Evolutionary conservation across 1,140 invertebrate species (phyloP).

Genomic region (Homarus americanus): DNA sequence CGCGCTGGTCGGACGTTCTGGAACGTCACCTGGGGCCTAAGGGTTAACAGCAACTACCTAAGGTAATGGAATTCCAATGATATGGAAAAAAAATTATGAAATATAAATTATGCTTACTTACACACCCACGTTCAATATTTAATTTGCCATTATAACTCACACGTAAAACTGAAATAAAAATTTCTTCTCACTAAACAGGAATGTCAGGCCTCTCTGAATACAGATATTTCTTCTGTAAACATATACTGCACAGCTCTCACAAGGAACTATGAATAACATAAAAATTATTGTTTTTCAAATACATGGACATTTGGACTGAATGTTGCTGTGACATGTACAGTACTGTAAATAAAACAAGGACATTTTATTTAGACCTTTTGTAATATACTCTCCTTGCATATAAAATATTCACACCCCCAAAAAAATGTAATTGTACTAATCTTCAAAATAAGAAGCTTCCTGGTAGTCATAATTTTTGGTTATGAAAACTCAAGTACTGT

Average conservation of each 20-base stretch:
- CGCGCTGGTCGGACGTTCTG: too few species aligned
- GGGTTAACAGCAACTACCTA: too few species aligned
- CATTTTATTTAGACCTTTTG: background rate
- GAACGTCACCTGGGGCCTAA: too few species aligned
- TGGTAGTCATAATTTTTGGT: background rate
- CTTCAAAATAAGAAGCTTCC: background rate
- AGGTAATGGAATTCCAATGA: too few species aligned
- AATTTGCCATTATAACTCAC: too few species aligned
- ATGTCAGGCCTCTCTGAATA: conserved; percentile 19
- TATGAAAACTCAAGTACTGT: background rate
- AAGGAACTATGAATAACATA: too few species aligned
- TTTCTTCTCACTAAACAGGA: background rate
- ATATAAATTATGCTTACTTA: too few species aligned
- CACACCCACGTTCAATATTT: too few species aligned
- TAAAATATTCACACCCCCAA: too few species aligned
- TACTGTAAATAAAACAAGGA: background rate
- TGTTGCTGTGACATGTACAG: background rate
- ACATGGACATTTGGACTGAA: background rate
- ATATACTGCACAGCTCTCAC: background rate
- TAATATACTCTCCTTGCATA: background rate
- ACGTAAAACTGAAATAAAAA: background rate
- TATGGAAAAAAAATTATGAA: too few species aligned
- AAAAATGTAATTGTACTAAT: background rate
- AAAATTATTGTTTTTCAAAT: background rate
- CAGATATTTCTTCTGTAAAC: background rate